Evolutionary conservation across 30 jellyfish, hydroid and myxozoan species (phyloP).

Genomic region (Chrysaora quinquecirrha): DNA sequence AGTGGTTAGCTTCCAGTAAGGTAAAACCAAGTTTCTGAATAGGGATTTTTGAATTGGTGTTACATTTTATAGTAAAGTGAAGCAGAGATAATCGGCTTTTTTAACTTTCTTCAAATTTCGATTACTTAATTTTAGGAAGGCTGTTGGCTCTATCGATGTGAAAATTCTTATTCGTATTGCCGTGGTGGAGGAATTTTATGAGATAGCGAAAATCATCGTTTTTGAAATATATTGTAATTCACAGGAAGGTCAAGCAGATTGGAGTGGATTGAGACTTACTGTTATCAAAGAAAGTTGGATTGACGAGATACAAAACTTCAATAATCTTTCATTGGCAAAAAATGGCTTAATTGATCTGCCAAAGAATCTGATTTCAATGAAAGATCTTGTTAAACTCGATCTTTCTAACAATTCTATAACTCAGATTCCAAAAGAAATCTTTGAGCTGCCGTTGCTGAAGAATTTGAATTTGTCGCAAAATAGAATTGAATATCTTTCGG

Average conservation of each 20-base stretch:
- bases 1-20: no score
- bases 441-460: slow-evolving; percentile 67
- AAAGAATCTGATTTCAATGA: slow-evolving; percentile 16
- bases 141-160: slow-evolving; percentile 55
- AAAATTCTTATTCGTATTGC: slow-evolving; percentile 84
- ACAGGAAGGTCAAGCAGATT: slow-evolving; percentile 57
- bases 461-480: slow-evolving; percentile 75
- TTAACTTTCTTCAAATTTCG: no score
- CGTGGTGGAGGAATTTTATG: slow-evolving; percentile 9
- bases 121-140: slow-evolving; percentile 55
- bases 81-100: no score
- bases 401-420: slow-evolving; percentile 46
- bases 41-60: no score
- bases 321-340: slow-evolving; percentile 40
- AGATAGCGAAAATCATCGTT: slow-evolving; percentile 48
- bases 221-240: slow-evolving; percentile 59
- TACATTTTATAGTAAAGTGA: no score
- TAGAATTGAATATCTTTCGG: slow-evolving; percentile 46
- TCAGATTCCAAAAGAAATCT: slow-evolving; percentile 57
- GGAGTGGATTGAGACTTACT: slow-evolving; percentile 80
- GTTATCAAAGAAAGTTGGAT: slow-evolving; percentile 56
- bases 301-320: slow-evolving; percentile 33
- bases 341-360: slow-evolving; percentile 53
- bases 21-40: no score
- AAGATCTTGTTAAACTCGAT: slow-evolving; percentile 47